Base-by-base conservation (phyloP, 1,140 invertebrate genomes). In the Zophobas atratus region DNA sequence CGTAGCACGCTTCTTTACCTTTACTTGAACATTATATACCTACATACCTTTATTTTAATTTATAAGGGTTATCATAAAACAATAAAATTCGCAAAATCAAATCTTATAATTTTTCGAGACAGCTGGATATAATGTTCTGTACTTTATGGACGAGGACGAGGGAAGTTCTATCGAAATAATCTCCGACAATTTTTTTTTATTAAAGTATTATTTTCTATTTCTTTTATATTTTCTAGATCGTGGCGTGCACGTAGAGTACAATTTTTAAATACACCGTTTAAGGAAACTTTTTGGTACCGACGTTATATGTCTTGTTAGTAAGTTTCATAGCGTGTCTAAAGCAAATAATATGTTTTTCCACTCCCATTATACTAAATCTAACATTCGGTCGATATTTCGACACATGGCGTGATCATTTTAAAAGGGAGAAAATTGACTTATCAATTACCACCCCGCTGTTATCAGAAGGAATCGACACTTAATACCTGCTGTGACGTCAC, bases 391-490 rank as follows among this genome's bases (percentile, higher is more conserved):
- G 60, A 67, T 67, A 67, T 43, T 67, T 67, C 60, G 38, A 41
- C 39, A 67, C 60, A 56, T 77, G 63, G 76, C 76, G 76, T 77
- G 76, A 72, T 41, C 33, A 41, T 56, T 72, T 71, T 71, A 77
- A 77, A 63, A 77, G 60, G 70, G 56, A 77, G 67, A 56, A 72
- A 77, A 77, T 77, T 77, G 76, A 74, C 77, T 78, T 78, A 78
- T 78, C 71, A 78, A 73, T 78, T 78, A 78, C 77, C 34, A 49
- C 70, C 70, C 57, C 49, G 48, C 51, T 63, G 70, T 78, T 78
- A 72, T 77, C 76, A 74, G 53, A 51, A 76, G 36, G 60, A 67
- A 67, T 70, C 57, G 36, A 20, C 55, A 38, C 75, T 76, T 76
- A 76, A 76, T 76, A 67, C 73, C 73, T 76, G 74, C 74, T 76